These are phyloP conservation scores for Tetramorium alpestre DNA, from an alignment of 1,140 invertebrate genomes.

Conservation along the genomic window DNA sequence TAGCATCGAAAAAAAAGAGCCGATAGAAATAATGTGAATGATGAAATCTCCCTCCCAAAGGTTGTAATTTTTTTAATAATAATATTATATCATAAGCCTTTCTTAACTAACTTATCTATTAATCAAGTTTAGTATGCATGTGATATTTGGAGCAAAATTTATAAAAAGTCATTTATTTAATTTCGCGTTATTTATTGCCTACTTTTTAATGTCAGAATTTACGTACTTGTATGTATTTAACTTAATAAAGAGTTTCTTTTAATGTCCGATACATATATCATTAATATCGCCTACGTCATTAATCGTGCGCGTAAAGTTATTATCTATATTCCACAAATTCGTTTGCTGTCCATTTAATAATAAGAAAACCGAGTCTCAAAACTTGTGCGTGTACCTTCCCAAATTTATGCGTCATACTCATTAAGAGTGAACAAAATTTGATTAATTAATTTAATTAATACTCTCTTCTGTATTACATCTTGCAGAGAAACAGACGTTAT, in stretches of 20 bases:
- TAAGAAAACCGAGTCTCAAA: background rate
- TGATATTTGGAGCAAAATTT: background rate
- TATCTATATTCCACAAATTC: background rate
- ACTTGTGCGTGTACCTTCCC: background rate
- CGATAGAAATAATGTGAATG: background rate
- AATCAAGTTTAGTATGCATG: too few relatives aligned
- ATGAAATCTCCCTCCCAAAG: background rate
- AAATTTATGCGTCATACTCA: background rate
- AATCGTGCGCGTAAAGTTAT: background rate
- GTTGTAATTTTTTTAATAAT: background rate
- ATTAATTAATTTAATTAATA: conserved; percentile 5
- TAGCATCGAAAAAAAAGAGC: background rate
- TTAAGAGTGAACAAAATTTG: background rate
- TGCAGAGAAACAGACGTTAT: background rate
- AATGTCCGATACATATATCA: background rate
- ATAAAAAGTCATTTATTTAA: background rate
- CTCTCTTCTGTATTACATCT: background rate
- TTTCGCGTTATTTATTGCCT: background rate
- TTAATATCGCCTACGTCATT: background rate
- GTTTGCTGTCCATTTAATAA: background rate
- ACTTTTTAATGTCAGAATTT: background rate
- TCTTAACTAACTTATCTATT: background rate
- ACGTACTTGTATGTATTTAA: too few relatives aligned
- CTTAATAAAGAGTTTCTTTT: conserved; percentile 14
- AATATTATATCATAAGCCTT: background rate